These are phyloP conservation scores for Champsocephalus gunnari DNA, from an alignment of 2,797 vertebrate genomes.

Conservation along the genomic window DNA sequence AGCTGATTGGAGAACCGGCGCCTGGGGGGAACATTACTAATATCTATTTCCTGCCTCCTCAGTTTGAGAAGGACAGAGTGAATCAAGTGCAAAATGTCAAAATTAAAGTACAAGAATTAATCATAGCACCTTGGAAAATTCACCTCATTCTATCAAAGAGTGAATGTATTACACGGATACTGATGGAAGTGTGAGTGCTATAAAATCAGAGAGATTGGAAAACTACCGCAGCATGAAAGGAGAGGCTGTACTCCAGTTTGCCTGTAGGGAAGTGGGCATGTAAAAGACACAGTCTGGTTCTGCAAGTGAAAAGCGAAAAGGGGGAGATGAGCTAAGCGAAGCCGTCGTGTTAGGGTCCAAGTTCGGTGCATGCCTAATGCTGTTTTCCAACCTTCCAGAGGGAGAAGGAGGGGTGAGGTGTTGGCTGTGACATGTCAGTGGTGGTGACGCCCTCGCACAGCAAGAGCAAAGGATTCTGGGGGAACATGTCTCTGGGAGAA, in stretches of 20 bases:
- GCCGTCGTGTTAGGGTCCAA: slow-evolving; percentile 61
- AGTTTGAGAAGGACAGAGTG: slow-evolving; percentile 69
- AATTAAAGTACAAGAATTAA: slow-evolving; percentile 73
- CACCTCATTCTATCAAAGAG: slow-evolving; percentile 62
- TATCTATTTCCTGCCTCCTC: slow-evolving; percentile 76
- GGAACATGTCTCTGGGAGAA: slow-evolving; percentile 93
- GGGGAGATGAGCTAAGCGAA: slow-evolving; percentile 46
- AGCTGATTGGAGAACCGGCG: slow-evolving; percentile 81
- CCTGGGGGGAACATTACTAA: slow-evolving; percentile 76
- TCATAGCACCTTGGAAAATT: slow-evolving; percentile 56
- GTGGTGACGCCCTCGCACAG: slow-evolving; percentile 85
- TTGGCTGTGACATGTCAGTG: slow-evolving; percentile 89
- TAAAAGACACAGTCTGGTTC: slow-evolving; percentile 45
- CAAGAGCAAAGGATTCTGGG: slow-evolving; percentile 89
- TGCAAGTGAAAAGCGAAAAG: slow-evolving; percentile 30
- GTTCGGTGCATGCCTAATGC: slow-evolving; percentile 84
- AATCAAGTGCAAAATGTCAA: slow-evolving; percentile 74
- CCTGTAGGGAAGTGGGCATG: slow-evolving; percentile 40
- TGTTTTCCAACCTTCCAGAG: slow-evolving; percentile 87
- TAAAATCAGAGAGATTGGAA: slow-evolving; percentile 65
- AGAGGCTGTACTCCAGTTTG: slow-evolving; percentile 38
- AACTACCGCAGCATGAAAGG: slow-evolving; percentile 53
- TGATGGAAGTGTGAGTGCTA: slow-evolving; percentile 87
- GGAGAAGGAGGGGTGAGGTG: slow-evolving; percentile 57
- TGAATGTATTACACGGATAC: slow-evolving; percentile 85